phyloP scores from a whole-genome alignment of 2,888 invertebrate genomes.

The Syrphus vitripennis region DNA sequence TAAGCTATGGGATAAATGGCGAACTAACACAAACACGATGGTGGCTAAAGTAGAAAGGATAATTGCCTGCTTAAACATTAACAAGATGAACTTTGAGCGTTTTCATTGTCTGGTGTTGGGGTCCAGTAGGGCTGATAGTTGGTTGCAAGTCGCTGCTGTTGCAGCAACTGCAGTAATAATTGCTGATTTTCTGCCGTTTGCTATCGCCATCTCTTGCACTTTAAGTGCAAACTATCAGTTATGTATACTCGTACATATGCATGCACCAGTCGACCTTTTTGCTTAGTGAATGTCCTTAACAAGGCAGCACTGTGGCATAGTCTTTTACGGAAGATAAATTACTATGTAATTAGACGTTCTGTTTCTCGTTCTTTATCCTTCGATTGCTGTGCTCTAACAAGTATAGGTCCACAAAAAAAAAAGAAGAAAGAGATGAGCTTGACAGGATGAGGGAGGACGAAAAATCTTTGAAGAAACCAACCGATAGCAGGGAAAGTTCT shows the following conservation, averaged over 20 bases:
- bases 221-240: conserved; percentile 32
- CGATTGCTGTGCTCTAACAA: conserved; percentile 14
- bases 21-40: conserved; percentile 57
- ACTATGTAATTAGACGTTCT: conserved; percentile 68
- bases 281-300: conserved; percentile 12
- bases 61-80: conserved; percentile 70
- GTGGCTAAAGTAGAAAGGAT: conserved; percentile 66
- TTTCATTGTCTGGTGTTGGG: background rate
- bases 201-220: conserved; percentile 21
- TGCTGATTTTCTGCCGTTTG: conserved; percentile 19
- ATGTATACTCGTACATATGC: background rate
- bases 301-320: conserved; percentile 29
- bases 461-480: conserved; percentile 13
- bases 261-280: conserved; percentile 34
- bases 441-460: conserved; percentile 7
- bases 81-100: conserved; percentile 58
- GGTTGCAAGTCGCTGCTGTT: background rate
- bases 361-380: conserved; percentile 45
- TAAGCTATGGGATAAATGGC: conserved; percentile 57
- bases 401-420: background rate
- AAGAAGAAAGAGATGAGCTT: background rate
- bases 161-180: conserved; percentile 12
- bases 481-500: conserved; percentile 8
- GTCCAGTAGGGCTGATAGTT: background rate
- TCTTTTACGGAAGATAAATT: conserved; percentile 65